A percentile compares a stretch with the other conserved stretches of the same genome.
Conservation (phyloP, 2,797 vertebrate species). For the Phataginus tricuspis region DNA sequence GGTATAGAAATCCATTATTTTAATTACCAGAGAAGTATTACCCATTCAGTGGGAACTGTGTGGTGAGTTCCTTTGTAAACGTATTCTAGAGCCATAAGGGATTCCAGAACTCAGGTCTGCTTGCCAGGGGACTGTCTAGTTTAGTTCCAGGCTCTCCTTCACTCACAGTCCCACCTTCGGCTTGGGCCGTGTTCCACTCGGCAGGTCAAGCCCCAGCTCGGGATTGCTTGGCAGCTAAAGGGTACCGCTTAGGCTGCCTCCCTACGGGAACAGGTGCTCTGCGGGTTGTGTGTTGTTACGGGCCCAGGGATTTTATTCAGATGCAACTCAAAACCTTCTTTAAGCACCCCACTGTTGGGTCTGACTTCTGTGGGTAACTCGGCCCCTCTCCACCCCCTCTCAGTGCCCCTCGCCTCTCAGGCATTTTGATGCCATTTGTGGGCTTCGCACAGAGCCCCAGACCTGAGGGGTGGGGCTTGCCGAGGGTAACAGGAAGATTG, state of each 20-base stretch:
- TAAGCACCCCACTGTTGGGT: not conserved
- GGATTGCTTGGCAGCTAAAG: not conserved
- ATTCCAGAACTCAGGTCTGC: not conserved
- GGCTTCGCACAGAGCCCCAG: not conserved
- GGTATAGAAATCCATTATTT: not conserved
- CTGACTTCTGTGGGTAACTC: not conserved
- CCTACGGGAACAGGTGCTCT: accelerated
- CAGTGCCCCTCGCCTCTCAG: not conserved
- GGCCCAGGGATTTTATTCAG: not conserved
- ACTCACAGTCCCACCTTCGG: not conserved
- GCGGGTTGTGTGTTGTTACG: not conserved
- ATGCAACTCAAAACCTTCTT: not conserved
- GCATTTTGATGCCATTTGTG: not conserved
- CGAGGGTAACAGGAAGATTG: not conserved
- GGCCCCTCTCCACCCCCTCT: not conserved
- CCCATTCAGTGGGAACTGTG: not conserved
- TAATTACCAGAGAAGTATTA: not conserved
- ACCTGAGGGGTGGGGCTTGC: not conserved
- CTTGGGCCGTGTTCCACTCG: not conserved
- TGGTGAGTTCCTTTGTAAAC: not conserved
- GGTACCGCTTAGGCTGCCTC: accelerated
- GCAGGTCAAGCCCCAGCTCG: not conserved
- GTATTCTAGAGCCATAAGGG: not conserved
- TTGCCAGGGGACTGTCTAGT: too few relatives aligned
- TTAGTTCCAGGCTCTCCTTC: not conserved